phyloP scores from a whole-genome alignment of 2,113 vertebrate species.

The Tragelaphus buxtoni region DNA sequence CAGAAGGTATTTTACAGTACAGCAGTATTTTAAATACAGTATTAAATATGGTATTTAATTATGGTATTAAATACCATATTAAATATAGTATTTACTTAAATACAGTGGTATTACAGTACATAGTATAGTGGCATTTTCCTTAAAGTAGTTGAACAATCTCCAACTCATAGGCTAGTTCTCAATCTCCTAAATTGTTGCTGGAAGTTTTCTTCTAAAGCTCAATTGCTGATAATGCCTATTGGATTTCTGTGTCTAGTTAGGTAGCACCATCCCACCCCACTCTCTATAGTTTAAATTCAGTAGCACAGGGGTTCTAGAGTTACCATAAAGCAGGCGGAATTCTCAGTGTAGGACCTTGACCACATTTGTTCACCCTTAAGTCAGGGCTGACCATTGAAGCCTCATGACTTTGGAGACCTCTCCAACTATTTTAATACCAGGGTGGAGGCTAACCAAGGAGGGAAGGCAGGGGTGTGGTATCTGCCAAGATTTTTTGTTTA shows the following conservation, averaged over 20 bases:
- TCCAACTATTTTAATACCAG: neutral
- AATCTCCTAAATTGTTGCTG: neutral
- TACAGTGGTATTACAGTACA: neutral
- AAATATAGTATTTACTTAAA: neutral
- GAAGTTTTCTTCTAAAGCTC: neutral
- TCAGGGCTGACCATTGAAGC: neutral
- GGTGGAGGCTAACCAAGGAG: neutral
- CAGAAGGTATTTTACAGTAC: neutral
- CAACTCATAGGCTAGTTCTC: neutral
- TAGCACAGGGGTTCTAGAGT: neutral
- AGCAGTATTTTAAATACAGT: neutral
- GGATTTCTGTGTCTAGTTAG: neutral
- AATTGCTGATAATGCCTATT: neutral
- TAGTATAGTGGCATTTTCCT: neutral
- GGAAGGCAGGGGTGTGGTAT: neutral
- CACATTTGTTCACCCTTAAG: neutral
- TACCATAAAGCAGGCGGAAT: neutral
- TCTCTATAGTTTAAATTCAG: neutral
- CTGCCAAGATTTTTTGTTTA: neutral
- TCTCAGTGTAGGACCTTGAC: neutral
- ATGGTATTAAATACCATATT: neutral
- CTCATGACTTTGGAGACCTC: neutral
- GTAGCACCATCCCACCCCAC: neutral
- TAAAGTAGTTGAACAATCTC: neutral
- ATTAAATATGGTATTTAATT: neutral